phyloP scores from a whole-genome alignment of 2,888 invertebrate species.

The Tetropium fuscum region DNA sequence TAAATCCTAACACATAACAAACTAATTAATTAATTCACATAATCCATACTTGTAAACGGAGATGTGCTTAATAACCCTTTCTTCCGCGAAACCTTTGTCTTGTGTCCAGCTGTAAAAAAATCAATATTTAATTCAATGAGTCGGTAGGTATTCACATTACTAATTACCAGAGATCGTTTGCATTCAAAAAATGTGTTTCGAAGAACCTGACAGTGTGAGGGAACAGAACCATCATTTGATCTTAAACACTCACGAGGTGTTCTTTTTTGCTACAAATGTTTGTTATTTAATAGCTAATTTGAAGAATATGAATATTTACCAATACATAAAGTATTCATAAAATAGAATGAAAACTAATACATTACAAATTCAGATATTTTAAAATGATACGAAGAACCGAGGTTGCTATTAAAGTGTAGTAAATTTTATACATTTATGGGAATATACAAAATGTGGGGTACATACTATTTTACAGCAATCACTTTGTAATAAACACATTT shows the following conservation, averaged over 20 bases:
- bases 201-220: conserved; percentile 80
- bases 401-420: too few relatives aligned
- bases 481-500: conserved; percentile 86
- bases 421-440: too few relatives aligned
- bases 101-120: conserved; percentile 77
- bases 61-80: conserved; percentile 75
- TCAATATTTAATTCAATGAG: conserved; percentile 55
- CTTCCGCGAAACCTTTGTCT: conserved; percentile 84
- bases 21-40: too few relatives aligned
- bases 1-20: too few relatives aligned
- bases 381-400: too few relatives aligned
- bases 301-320: too few relatives aligned
- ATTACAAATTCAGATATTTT: too few relatives aligned
- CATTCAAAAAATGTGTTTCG: conserved; percentile 88
- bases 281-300: too few relatives aligned
- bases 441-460: conserved; percentile 12
- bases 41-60: not conserved
- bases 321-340: too few relatives aligned
- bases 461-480: conserved; percentile 86
- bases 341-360: too few relatives aligned
- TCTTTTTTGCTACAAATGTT: conserved; percentile 73
- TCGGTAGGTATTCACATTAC: conserved; percentile 52
- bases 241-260: conserved; percentile 86
- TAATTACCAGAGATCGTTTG: conserved; percentile 85
- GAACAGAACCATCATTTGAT: conserved; percentile 72